Base-by-base conservation (phyloP, 2,797 vertebrate species). In the Urocyon cinereoargenteus region DNA sequence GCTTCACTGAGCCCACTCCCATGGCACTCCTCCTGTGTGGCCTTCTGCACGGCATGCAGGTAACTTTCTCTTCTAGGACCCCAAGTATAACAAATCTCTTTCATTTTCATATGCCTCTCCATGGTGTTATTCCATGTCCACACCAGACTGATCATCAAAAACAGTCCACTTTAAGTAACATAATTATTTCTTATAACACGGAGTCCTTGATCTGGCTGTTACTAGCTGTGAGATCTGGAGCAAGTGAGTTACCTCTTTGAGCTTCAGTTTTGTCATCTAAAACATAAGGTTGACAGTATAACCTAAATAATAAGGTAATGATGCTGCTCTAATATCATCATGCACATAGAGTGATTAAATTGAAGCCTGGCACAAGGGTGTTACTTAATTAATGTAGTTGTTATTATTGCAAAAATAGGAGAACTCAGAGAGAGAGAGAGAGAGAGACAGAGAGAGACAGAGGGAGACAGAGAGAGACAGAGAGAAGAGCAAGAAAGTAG, bases 391-490 rank as follows among this genome's bases (percentile, higher is more conserved):
- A 70, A 68, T 15, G 22, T 57, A 49, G 10, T 11, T 66, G 34
- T 70, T 85, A 82, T 61, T 70, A 55, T 22, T 93, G 31, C n/a
- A 62, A 93, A 93, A 91, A 24, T 77, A 77, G 34, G 57, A 72
- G 3, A 57, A 78, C 11, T 45, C 6, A 36, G 3, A 36, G 36
- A 45, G 40, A 45, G 40, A 36, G 3, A 36, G 36, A 45, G 40
- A 45, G 40, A 45, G 40, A 45, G 40, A 45, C 6, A 45, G 40
- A 45, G 40, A 40, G 36, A 36, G 40, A 40, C 1, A 40, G 40
- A 40, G 40, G 6, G 40, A 40, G 40, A 40, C 40, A 40, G 5
- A 40, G 40, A 40, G 40, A 40, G 40, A 40, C 40, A 40, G 40
- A 40, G 40, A 75, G 34, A 51, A 72, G 3, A 57, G 72, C 11